These are phyloP conservation scores for Grantiella picta DNA, from an alignment of 2,113 vertebrate genomes.

Conservation along the genomic window DNA sequence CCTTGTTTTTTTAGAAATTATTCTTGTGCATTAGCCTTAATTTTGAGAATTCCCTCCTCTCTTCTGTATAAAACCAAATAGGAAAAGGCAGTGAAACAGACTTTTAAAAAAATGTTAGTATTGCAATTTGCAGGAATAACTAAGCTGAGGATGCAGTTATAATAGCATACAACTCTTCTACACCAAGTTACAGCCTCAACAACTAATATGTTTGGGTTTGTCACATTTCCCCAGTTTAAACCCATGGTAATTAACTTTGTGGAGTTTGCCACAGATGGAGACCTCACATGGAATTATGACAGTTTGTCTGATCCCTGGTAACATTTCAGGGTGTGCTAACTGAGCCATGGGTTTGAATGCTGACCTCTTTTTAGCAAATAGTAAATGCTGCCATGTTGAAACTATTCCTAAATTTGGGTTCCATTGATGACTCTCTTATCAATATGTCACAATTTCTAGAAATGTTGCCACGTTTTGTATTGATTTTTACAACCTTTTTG, in stretches of 20 bases:
- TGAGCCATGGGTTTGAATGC: not conserved
- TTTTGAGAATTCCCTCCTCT: not conserved
- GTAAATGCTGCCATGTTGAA: not conserved
- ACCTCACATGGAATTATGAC: rapidly evolving
- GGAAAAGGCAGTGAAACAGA: not conserved
- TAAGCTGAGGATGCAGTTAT: not conserved
- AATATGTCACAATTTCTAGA: not conserved
- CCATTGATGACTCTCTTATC: not conserved
- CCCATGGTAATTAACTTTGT: not conserved
- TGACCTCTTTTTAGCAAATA: not conserved
- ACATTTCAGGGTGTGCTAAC: not conserved
- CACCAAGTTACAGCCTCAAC: not conserved
- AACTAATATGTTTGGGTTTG: not conserved
- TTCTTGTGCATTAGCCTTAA: not conserved
- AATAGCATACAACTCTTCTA: not conserved
- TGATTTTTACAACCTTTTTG: not conserved
- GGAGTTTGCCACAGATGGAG: not conserved
- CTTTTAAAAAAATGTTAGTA: not conserved
- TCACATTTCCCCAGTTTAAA: not conserved
- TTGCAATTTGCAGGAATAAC: not conserved
- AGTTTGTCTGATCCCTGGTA: not conserved
- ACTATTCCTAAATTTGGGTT: not conserved
- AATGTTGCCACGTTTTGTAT: not conserved
- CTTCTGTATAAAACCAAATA: not conserved
- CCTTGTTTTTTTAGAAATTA: not conserved